phyloP scores from a whole-genome alignment of 2,797 vertebrate genomes.

The Pristis pectinata region DNA sequence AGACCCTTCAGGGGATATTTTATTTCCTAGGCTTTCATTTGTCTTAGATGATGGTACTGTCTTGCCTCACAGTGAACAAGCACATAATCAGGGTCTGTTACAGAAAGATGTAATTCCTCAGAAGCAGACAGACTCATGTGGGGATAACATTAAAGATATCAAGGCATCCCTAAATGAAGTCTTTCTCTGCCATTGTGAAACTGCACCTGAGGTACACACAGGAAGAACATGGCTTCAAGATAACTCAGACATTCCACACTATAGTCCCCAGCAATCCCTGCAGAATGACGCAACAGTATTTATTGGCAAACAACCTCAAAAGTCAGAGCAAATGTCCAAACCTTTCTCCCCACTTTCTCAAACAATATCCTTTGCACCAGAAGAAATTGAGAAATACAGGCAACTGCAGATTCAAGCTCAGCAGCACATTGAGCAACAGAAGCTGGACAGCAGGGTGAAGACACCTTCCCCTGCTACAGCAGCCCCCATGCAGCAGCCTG shows the following conservation, averaged over 20 bases:
- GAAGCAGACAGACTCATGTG: neutral
- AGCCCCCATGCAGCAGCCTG: slow-evolving; percentile 54
- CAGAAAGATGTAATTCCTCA: neutral
- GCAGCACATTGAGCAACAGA: slow-evolving; percentile 56
- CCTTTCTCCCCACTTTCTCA: slow-evolving; percentile 56
- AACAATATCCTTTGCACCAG: slow-evolving; percentile 55
- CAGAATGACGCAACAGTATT: slow-evolving; percentile 57
- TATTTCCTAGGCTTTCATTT: slow-evolving; percentile 31
- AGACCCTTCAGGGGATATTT: slow-evolving; percentile 13
- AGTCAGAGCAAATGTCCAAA: slow-evolving; percentile 53
- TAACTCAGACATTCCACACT: slow-evolving; percentile 50
- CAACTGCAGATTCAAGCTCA: slow-evolving; percentile 58
- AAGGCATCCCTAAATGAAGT: slow-evolving; percentile 41
- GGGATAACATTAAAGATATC: slow-evolving; percentile 36
- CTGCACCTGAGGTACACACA: slow-evolving; percentile 38
- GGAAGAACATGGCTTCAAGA: slow-evolving; percentile 52
- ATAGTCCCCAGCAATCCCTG: slow-evolving; percentile 50
- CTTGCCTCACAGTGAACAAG: slow-evolving; percentile 8
- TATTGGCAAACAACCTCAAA: slow-evolving; percentile 51
- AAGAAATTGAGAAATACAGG: slow-evolving; percentile 59
- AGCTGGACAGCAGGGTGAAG: slow-evolving; percentile 64
- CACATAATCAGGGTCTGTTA: neutral
- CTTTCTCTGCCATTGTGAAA: slow-evolving; percentile 40
- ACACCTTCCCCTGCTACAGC: slow-evolving; percentile 53
- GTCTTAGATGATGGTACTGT: neutral